These are phyloP conservation scores for Mimas tiliae DNA, from an alignment of 2,888 invertebrate species.

Conservation along the genomic window DNA sequence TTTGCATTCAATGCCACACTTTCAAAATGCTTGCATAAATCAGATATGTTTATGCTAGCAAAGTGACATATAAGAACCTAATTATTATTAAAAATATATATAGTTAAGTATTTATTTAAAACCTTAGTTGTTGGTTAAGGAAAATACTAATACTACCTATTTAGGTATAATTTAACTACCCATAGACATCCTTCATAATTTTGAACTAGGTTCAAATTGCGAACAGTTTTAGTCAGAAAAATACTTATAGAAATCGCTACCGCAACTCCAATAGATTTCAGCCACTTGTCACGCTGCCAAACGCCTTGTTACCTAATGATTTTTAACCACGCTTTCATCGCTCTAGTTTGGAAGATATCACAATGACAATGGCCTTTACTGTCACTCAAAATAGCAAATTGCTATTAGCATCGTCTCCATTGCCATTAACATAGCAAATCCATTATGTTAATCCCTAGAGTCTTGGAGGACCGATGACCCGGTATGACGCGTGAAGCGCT, in stretches of 20 bases:
- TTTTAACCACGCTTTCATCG: conserved; percentile 50
- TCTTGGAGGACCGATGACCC: conserved; percentile 10
- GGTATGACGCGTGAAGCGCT: conserved; percentile 9
- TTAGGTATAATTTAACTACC: too few relatives aligned
- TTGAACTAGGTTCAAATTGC: not conserved
- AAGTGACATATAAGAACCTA: too few relatives aligned
- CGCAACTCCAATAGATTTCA: conserved; percentile 27
- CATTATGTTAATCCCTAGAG: conserved; percentile 31
- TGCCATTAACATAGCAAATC: conserved; percentile 36
- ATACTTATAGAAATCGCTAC: conserved; percentile 26
- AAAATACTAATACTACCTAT: too few relatives aligned
- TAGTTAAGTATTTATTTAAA: too few relatives aligned
- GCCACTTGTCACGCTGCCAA: conserved; percentile 41
- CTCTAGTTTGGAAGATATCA: conserved; percentile 39
- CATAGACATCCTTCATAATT: too few relatives aligned
- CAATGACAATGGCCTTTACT: conserved; percentile 39
- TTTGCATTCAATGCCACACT: too few relatives aligned
- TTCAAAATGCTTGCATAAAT: too few relatives aligned
- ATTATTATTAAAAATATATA: too few relatives aligned
- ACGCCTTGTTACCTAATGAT: conserved; percentile 50
- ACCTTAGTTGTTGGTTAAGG: too few relatives aligned
- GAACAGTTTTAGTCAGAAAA: too few relatives aligned
- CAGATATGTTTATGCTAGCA: too few relatives aligned
- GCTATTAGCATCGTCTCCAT: conserved; percentile 4
- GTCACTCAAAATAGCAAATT: conserved; percentile 26